A percentile compares a stretch with the other conserved stretches of the same genome.
Conservation (phyloP, 1,140 invertebrate species). For the Condylostylus longicornis region DNA sequence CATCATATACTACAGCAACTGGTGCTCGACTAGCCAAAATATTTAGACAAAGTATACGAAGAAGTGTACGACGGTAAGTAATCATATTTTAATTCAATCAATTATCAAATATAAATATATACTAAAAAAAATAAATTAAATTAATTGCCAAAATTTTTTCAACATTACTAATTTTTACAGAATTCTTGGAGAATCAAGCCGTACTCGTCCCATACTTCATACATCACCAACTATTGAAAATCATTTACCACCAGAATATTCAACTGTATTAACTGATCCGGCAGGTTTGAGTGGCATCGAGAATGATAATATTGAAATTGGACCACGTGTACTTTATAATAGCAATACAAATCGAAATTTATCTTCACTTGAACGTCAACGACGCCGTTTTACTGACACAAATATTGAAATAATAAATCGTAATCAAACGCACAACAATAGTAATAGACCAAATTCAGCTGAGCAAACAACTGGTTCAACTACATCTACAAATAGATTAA, state of each 20-base stretch:
- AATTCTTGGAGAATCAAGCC: slow-evolving; percentile 21
- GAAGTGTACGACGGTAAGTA: slow-evolving; percentile 51
- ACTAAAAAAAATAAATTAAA: background rate
- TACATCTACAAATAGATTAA: background rate
- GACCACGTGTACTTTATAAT: slow-evolving; percentile 10
- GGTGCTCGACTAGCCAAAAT: slow-evolving; percentile 66
- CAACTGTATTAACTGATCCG: slow-evolving; percentile 36
- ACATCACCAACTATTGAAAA: slow-evolving; percentile 16
- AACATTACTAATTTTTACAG: slow-evolving; percentile 8
- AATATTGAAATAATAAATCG: slow-evolving; percentile 5
- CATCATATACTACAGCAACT: slow-evolving; percentile 80
- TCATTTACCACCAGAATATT: slow-evolving; percentile 23
- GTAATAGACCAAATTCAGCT: slow-evolving; percentile 2
- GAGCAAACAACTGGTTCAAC: background rate
- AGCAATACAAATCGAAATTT: slow-evolving; percentile 11
- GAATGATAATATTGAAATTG: slow-evolving; percentile 17
- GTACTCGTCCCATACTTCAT: slow-evolving; percentile 18
- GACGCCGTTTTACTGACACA: slow-evolving; percentile 19
- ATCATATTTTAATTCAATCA: background rate
- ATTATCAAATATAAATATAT: slow-evolving; percentile 4
- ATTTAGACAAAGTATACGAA: slow-evolving; percentile 59
- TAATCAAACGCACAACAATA: slow-evolving; percentile 4
- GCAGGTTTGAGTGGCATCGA: slow-evolving; percentile 14
- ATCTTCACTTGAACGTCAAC: slow-evolving; percentile 9
- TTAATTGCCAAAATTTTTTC: background rate